Percentiles rank a stretch among this genome's conserved stretches.
phyloP scores from a whole-genome alignment of 2,113 vertebrate genomes.

The Chionomys nivalis region DNA sequence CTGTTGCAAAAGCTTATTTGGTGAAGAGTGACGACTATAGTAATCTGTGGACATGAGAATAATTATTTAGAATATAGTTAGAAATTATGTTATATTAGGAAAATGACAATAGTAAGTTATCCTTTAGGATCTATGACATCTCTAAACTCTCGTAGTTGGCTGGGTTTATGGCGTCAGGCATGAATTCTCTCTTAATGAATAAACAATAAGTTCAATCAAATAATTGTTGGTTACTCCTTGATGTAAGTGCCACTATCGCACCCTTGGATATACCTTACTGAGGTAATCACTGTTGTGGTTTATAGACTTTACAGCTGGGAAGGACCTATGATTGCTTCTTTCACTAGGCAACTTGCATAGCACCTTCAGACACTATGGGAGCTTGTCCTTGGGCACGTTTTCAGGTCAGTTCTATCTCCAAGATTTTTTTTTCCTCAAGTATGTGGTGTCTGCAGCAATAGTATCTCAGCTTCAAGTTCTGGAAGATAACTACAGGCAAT shows the following conservation, averaged over 20 bases:
- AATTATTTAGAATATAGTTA: not conserved
- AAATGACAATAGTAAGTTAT: not conserved
- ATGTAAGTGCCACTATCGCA: not conserved
- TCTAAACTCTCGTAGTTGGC: not conserved
- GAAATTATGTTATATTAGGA: not conserved
- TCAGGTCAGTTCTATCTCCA: too few species aligned
- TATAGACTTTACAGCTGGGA: not conserved
- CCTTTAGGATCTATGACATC: not conserved
- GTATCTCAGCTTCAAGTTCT: not conserved
- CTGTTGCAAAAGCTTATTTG: not conserved
- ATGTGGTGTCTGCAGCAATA: not conserved
- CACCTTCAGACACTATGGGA: not conserved
- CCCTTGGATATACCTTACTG: not conserved
- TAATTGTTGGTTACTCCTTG: not conserved
- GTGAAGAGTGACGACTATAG: not conserved
- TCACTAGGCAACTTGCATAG: not conserved
- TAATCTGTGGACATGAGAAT: not conserved
- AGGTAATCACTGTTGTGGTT: not conserved
- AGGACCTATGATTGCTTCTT: not conserved
- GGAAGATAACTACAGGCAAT: not conserved
- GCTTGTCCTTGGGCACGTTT: not conserved
- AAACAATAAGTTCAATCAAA: not conserved
- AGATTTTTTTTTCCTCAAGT: not conserved
- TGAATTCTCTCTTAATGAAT: not conserved
- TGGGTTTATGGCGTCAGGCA: not conserved